Evolutionary conservation across 2,888 invertebrate genomes (phyloP), one percentile per base, ranked within the genome.

Genomic region (Sclerodermus sp.): DNA sequence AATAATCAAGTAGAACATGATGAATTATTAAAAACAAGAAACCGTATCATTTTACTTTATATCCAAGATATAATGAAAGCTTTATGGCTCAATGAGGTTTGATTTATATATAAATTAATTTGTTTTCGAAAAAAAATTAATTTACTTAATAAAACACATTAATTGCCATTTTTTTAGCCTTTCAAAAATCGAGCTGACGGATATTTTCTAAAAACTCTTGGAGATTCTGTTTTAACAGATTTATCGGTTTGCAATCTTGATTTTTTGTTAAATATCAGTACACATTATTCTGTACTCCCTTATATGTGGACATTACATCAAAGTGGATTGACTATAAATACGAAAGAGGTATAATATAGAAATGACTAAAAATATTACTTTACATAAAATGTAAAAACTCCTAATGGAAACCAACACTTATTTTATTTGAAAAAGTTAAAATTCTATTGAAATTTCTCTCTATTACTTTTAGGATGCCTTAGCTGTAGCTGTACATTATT

Each of bases 281-380:
- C 69, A 43, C 76, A 77, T 51, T 64, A 57, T 36, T 74, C 77
- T 3, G 16, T 73, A 31, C 43, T 75, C 39, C 69, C 72, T 4
- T 70, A 70, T 42, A 61, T 65, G 16, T 59, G 47, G 12, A 51
- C 48, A 18, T 47, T 74, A 9, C 60, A 42, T 5, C 51, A 49
- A n/a, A 52, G 42, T 12, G 70, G 67, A 16, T 41, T 71, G n/a
- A 14, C 52, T 2, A 64, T 69, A 6, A 51, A 32, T 8, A 64
- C 67, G 10, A 64, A 63, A 46, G 56, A 65, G 42, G 73, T 64
- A 31, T 45, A 12, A 29, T 30, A 5, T 5, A 23, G 31, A 5
- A 38, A 47, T 12, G 1, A 31, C 8, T 17, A 15, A 39, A 30
- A n/a, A 37, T 15, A 37, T 16, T 31, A 45, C 43, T 29, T 34